These are phyloP conservation scores for Griposia aprilina DNA, from an alignment of 2,888 invertebrate species.

Conservation along the genomic window DNA sequence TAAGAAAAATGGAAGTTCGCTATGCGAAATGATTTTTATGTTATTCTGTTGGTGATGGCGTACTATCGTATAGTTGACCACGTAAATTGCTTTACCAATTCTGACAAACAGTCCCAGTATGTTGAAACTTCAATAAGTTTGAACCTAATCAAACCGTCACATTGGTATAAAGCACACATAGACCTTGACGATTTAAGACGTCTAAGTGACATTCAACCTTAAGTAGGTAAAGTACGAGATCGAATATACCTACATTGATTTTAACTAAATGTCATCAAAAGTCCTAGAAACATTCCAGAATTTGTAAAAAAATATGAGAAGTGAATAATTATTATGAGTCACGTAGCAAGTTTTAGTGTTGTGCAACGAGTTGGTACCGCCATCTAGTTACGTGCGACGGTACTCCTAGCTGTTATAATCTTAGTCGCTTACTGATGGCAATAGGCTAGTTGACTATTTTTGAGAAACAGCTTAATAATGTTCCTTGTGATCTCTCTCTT, in stretches of 20 bases:
- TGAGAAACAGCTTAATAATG: no score
- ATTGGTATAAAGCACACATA: not conserved
- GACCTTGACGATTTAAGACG: no score
- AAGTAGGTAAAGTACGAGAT: no score
- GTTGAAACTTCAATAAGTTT: no score
- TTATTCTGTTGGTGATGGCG: no score
- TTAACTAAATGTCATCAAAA: not conserved
- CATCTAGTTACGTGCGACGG: conserved; percentile 1
- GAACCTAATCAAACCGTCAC: not conserved
- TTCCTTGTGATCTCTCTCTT: not conserved
- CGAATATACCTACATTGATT: not conserved
- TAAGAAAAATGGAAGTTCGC: no score
- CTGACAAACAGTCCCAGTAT: no score
- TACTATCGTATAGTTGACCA: no score
- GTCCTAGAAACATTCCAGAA: not conserved
- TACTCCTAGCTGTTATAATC: not conserved
- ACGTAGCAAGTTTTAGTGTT: not conserved
- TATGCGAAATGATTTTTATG: no score
- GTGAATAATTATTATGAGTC: not conserved
- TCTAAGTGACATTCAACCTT: no score
- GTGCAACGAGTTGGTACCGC: not conserved
- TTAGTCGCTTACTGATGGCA: not conserved
- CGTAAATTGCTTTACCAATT: no score
- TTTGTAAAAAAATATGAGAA: not conserved
- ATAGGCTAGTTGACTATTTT: not conserved